Conservation (phyloP, 2,797 vertebrate species). For the Diceros bicornis region DNA sequence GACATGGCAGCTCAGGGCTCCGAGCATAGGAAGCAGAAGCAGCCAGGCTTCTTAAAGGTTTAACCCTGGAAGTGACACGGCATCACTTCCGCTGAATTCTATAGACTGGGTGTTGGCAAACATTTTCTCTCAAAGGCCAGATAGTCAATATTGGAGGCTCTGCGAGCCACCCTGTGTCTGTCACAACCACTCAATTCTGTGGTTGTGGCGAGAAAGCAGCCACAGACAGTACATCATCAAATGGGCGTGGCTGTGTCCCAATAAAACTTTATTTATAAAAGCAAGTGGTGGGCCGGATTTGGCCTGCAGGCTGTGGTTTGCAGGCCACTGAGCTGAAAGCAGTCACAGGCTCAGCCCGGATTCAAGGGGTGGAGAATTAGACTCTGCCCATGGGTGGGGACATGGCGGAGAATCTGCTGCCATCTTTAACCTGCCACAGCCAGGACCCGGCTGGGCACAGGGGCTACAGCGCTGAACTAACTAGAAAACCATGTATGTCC, state of each 20-base stretch:
- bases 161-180: not conserved
- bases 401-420: not conserved
- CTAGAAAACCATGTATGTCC: not conserved
- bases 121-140: not conserved
- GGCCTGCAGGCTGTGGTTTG: not conserved
- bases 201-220: rapidly evolving
- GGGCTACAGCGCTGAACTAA: not conserved
- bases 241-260: not conserved
- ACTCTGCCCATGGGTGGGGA: not conserved
- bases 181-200: not conserved
- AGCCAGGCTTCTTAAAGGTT: not conserved
- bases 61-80: not conserved
- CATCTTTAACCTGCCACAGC: not conserved
- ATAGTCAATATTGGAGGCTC: too few species aligned
- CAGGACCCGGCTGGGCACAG: not conserved
- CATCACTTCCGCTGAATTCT: not conserved
- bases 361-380: not conserved
- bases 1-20: not conserved
- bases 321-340: not conserved
- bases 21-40: not conserved
- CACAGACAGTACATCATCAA: rapidly evolving
- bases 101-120: not conserved
- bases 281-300: not conserved
- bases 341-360: not conserved
- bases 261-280: not conserved